Evolutionary conservation across 2,113 vertebrate genomes (phyloP), one percentile per base, ranked within the genome.

Genomic region (Thamnaconus septentrionalis): DNA sequence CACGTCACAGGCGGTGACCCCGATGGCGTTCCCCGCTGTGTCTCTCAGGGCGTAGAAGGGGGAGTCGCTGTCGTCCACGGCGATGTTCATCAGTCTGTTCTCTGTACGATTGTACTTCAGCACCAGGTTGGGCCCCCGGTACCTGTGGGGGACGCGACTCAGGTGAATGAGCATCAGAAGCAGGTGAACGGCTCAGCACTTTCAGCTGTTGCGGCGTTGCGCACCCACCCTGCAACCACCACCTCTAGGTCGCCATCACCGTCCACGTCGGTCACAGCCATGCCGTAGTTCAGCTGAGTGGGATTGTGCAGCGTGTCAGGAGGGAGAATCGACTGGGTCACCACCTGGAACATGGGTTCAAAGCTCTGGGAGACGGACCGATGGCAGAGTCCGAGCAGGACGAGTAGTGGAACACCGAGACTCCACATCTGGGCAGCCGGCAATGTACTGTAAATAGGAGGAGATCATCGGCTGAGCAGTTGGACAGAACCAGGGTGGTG

Each of bases 191-290:
- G 1, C 0, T 44, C 31, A 8, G 4, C 2, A 3, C 4, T 3
- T 31, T 31, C 6, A 12, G 5, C 47, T 5, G 44, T 48, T 52
- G 18, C 18, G 18, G 18, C 18, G 18, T 31, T 46, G 10, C 40
- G 44, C 12, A 87, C 94, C 88, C 80, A 98, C 96, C 96, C 96
- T 0, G 96, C 96, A 61, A 98, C 95, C 9, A 98, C 91, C 53
- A 98, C 93, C 80, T 98, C 95, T 0, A 98, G 93, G 84, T 93
- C 91, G 11, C 96, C 95, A 0, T 96, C 94, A 0, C 90, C 93
- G 69, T 98, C 96, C 81, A 97, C 94, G 39, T 98, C 96, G 0
- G 96, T 98, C 43, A 98, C 87, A 0, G 96, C 96, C 92, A 98
- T 94, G 0, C 96, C 96, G 0, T 98, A 98, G 88, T 98, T 98